Conservation (phyloP, 2,797 vertebrate species). For the Tachyglossus aculeatus region DNA sequence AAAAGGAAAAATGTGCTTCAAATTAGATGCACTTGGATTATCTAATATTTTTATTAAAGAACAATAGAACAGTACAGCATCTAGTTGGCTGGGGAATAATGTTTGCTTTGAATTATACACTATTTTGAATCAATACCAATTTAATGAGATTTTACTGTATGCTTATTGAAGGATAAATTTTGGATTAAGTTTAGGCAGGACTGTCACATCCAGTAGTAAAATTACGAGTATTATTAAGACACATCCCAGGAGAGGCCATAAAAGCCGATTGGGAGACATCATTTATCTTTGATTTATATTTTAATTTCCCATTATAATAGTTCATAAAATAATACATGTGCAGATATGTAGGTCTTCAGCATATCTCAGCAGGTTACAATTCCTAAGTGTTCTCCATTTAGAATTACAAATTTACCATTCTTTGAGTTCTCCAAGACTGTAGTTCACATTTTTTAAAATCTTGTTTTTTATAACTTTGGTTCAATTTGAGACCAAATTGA, state of each 20-base stretch:
- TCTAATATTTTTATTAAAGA: not conserved
- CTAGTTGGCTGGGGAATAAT: not conserved
- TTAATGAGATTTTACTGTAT: not conserved
- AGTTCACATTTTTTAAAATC: not conserved
- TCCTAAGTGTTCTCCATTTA: no score
- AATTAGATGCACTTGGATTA: not conserved
- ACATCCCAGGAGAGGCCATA: not conserved
- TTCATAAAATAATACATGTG: not conserved
- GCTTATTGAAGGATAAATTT: not conserved
- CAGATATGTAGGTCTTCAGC: not conserved
- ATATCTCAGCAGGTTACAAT: no score
- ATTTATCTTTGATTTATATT: not conserved
- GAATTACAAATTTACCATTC: no score
- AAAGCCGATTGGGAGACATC: not conserved
- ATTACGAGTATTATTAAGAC: not conserved
- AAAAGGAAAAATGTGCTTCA: not conserved
- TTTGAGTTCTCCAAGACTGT: no score
- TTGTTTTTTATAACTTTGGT: constrained; percentile 5
- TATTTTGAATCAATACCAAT: not conserved
- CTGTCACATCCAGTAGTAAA: not conserved
- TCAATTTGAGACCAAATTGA: constrained; percentile 18
- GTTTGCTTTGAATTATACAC: not conserved
- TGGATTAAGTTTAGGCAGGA: not conserved
- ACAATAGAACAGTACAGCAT: not conserved
- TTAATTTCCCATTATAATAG: not conserved